Conservation (phyloP, 2,797 vertebrate genomes). For the Falco rusticolus region DNA sequence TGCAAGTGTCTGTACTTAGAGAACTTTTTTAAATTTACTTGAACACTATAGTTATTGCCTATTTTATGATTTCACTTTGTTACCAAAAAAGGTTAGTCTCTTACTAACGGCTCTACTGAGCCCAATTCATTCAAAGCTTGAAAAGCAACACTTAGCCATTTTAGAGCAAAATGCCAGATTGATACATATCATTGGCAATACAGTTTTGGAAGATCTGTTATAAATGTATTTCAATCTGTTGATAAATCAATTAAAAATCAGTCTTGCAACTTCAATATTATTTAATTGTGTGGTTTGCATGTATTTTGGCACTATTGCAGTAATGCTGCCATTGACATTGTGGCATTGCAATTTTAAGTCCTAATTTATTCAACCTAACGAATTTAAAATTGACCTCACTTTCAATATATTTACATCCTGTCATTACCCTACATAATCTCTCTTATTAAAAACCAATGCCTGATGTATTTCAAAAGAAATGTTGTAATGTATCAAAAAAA, state of each 20-base stretch:
- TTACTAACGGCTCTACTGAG: constrained; percentile 72
- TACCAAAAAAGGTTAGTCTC: constrained; percentile 74
- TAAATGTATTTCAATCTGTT: constrained; percentile 41
- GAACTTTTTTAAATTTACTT: constrained; percentile 68
- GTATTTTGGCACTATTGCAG: neutral
- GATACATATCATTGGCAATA: constrained; percentile 34
- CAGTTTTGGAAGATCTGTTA: constrained; percentile 29
- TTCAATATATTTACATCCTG: neutral
- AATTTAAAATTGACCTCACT: constrained; percentile 18
- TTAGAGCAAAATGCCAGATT: constrained; percentile 57
- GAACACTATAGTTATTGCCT: constrained; percentile 66
- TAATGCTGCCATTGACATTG: neutral
- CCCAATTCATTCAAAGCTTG: constrained; percentile 53
- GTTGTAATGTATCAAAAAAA: neutral
- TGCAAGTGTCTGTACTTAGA: constrained; percentile 65
- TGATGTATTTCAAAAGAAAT: neutral
- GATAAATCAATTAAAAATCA: constrained; percentile 67
- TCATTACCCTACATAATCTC: neutral
- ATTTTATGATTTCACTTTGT: constrained; percentile 69
- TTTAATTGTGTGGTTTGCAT: constrained; percentile 7
- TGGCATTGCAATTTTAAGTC: neutral
- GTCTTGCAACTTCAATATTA: constrained; percentile 23
- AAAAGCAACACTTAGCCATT: constrained; percentile 64
- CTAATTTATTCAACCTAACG: neutral
- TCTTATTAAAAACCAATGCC: neutral